phyloP scores from a whole-genome alignment of 2,888 invertebrate species.

The Auanema freiburgensis region DNA sequence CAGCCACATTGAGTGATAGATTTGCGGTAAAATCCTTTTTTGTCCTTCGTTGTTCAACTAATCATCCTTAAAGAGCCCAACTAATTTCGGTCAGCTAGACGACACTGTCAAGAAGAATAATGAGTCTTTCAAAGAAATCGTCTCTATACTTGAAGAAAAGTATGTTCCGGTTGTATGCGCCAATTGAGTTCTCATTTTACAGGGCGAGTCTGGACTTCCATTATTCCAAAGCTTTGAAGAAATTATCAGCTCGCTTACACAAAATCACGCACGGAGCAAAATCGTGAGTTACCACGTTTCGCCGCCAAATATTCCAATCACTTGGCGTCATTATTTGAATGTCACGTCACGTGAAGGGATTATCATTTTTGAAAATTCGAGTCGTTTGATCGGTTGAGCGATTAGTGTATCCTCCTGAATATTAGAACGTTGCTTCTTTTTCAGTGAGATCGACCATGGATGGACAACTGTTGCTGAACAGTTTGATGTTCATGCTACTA shows the following conservation, averaged over 20 bases:
- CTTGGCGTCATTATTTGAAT: background rate
- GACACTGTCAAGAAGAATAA: conserved; percentile 39
- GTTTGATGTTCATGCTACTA: conserved; percentile 51
- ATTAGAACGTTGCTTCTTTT: conserved; percentile 7
- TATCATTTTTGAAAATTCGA: background rate
- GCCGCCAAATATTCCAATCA: background rate
- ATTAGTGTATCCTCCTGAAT: background rate
- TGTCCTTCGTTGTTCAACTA: background rate
- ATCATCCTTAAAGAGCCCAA: conserved; percentile 31
- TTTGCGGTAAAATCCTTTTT: conserved; percentile 34
- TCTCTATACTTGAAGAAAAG: conserved; percentile 45
- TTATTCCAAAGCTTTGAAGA: conserved; percentile 47
- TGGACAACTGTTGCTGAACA: conserved; percentile 53
- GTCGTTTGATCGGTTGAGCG: background rate
- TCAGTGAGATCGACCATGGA: conserved; percentile 49
- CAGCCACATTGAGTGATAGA: conserved; percentile 34
- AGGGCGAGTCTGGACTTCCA: conserved; percentile 43
- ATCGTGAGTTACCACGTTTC: conserved; percentile 25
- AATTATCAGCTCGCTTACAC: conserved; percentile 39
- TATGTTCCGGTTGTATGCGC: conserved; percentile 4
- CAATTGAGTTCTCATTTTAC: background rate
- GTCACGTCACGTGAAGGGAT: background rate
- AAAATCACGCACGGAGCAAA: conserved; percentile 37
- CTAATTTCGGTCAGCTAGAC: conserved; percentile 39
- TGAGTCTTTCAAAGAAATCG: conserved; percentile 40